A percentile compares a stretch with the other conserved stretches of the same genome.
Conservation (phyloP, 2,113 vertebrate species). For the Halcyon senegalensis region DNA sequence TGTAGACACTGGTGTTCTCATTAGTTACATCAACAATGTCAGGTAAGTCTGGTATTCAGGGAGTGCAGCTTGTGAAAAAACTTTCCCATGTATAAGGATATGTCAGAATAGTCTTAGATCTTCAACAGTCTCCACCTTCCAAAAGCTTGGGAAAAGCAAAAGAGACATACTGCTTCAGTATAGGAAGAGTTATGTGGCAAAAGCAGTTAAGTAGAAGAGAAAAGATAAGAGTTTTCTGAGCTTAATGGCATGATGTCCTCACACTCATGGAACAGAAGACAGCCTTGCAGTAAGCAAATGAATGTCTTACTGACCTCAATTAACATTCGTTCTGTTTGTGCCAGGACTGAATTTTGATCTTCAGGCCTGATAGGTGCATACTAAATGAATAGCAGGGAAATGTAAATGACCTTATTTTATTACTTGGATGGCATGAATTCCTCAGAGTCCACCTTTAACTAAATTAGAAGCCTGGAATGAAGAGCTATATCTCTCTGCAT, state of each 20-base stretch:
- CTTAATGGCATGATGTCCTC: neutral
- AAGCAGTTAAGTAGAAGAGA: neutral
- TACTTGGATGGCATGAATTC: neutral
- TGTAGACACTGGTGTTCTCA: neutral
- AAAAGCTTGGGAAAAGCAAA: neutral
- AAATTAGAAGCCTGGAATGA: neutral
- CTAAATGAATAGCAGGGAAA: neutral
- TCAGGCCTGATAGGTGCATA: neutral
- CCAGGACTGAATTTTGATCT: neutral
- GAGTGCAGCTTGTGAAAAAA: neutral
- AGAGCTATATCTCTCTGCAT: neutral
- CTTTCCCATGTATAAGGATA: neutral
- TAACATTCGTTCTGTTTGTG: neutral
- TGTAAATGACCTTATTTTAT: slow-evolving; percentile 3
- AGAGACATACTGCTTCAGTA: accelerated
- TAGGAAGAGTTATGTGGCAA: neutral
- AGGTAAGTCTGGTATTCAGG: neutral
- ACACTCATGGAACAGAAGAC: neutral
- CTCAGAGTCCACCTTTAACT: neutral
- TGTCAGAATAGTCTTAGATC: neutral
- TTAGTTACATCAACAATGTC: neutral
- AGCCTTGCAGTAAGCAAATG: neutral
- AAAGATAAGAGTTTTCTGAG: neutral
- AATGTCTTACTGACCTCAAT: slow-evolving; percentile 5
- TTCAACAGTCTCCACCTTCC: neutral